Percentiles rank a stretch among this genome's conserved stretches.
These are phyloP conservation scores for Osmerus mordax DNA, from an alignment of 2,113 vertebrate species.

Conservation along the genomic window DNA sequence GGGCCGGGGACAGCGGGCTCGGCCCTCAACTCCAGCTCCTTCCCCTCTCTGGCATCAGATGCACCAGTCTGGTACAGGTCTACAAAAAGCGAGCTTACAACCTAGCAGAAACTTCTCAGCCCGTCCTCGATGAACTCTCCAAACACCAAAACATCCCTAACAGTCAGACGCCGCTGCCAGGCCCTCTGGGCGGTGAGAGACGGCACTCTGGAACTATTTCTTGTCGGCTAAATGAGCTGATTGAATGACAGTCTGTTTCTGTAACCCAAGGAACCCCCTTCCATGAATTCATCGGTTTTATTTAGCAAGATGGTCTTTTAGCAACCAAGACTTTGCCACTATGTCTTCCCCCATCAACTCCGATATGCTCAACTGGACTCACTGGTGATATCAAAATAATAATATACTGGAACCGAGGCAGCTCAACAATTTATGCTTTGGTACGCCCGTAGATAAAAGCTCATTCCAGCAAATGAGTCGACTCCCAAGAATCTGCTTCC, in stretches of 20 bases:
- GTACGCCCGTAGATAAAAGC: conserved; percentile 35
- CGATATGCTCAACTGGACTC: too few species aligned
- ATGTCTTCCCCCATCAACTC: too few species aligned
- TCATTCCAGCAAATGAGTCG: conserved; percentile 51
- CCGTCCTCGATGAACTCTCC: conserved; percentile 64
- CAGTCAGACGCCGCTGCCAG: conserved; percentile 1
- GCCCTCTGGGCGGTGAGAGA: conserved; percentile 38
- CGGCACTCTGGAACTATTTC: conserved; percentile 45
- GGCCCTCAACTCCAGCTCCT: conserved; percentile 89
- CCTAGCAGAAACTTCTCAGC: conserved; percentile 63
- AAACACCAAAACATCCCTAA: conserved; percentile 60
- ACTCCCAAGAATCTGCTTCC: conserved; percentile 53
- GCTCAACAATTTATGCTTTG: background rate
- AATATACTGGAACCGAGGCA: too few species aligned
- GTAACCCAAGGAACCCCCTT: conserved; percentile 31
- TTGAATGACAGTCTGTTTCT: conserved; percentile 39
- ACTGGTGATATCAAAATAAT: too few species aligned
- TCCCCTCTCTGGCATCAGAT: conserved; percentile 76
- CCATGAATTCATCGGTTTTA: conserved; percentile 45
- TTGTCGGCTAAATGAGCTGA: conserved; percentile 28
- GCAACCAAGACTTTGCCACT: background rate
- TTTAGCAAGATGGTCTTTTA: background rate
- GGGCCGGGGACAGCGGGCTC: conserved; percentile 89
- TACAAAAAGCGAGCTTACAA: conserved; percentile 80
- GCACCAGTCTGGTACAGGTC: conserved; percentile 90